Conservation (phyloP, 2,888 invertebrate species). For the Mythimna loreyi region DNA sequence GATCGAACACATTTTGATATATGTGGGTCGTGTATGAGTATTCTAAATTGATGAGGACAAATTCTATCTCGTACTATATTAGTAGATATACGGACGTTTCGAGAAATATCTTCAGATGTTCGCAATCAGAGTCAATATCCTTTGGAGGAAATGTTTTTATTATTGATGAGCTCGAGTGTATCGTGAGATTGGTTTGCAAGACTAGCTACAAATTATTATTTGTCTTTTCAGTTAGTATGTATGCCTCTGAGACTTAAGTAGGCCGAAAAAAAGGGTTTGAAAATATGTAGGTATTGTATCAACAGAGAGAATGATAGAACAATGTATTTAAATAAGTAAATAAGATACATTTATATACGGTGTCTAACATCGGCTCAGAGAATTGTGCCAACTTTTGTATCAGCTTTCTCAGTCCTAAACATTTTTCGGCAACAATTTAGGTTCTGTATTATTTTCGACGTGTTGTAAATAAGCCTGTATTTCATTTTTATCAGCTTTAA, state of each 20-base stretch:
- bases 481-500: conserved; percentile 51
- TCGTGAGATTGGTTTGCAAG: conserved; percentile 51
- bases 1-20: conserved; percentile 56
- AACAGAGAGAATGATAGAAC: conserved; percentile 6
- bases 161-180: conserved; percentile 60
- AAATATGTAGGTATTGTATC: background rate
- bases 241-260: conserved; percentile 10
- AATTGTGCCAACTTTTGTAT: conserved; percentile 18
- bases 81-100: conserved; percentile 49
- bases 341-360: conserved; percentile 28
- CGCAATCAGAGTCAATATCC: conserved; percentile 62
- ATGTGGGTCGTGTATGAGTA: conserved; percentile 53
- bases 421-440: conserved; percentile 21
- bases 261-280: conserved; percentile 10
- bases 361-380: conserved; percentile 9
- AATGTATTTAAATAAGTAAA: conserved; percentile 22
- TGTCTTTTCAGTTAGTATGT: conserved; percentile 27
- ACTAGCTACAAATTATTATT: conserved; percentile 52
- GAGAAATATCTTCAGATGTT: conserved; percentile 60
- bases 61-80: conserved; percentile 54
- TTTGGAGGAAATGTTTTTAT: conserved; percentile 61
- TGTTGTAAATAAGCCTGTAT: conserved; percentile 28
- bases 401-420: background rate
- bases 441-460: conserved; percentile 4
- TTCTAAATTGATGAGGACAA: conserved; percentile 62